A percentile compares a stretch with the other conserved stretches of the same genome.
These are phyloP conservation scores for Podabrus alpinus DNA, from an alignment of 2,888 invertebrate genomes.

Conservation along the genomic window DNA sequence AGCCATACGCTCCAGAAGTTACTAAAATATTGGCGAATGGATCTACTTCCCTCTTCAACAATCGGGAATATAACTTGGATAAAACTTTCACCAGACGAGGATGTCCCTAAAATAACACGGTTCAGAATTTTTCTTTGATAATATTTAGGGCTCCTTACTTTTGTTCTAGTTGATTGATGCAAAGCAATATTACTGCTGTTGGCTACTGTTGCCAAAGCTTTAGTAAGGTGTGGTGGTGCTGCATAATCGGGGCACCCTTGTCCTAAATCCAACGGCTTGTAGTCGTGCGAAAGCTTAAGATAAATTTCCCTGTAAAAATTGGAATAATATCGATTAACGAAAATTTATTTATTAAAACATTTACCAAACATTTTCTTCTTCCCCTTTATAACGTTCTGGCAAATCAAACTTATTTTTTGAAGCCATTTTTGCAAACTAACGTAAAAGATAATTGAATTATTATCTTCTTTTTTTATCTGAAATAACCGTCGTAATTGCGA, in stretches of 20 bases:
- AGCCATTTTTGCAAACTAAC: background rate
- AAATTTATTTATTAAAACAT: background rate
- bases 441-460: background rate
- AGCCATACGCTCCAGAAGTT: slow-evolving; percentile 93
- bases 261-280: slow-evolving; percentile 90
- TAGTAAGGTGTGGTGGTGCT: slow-evolving; percentile 64
- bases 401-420: background rate
- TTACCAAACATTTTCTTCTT: background rate
- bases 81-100: slow-evolving; percentile 84
- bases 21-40: slow-evolving; percentile 85
- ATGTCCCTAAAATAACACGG: slow-evolving; percentile 73
- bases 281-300: slow-evolving; percentile 76
- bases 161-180: background rate
- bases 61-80: slow-evolving; percentile 80
- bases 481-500: background rate
- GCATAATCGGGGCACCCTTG: slow-evolving; percentile 96
- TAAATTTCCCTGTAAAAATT: slow-evolving; percentile 64
- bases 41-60: slow-evolving; percentile 76
- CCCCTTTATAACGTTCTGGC: background rate
- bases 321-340: background rate
- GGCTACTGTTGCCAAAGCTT: background rate
- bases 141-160: background rate
- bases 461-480: background rate
- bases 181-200: slow-evolving; percentile 49
- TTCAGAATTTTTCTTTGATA: background rate